These are phyloP conservation scores for Sinhomidia bicolor DNA, from an alignment of 2,888 invertebrate genomes.

Conservation along the genomic window DNA sequence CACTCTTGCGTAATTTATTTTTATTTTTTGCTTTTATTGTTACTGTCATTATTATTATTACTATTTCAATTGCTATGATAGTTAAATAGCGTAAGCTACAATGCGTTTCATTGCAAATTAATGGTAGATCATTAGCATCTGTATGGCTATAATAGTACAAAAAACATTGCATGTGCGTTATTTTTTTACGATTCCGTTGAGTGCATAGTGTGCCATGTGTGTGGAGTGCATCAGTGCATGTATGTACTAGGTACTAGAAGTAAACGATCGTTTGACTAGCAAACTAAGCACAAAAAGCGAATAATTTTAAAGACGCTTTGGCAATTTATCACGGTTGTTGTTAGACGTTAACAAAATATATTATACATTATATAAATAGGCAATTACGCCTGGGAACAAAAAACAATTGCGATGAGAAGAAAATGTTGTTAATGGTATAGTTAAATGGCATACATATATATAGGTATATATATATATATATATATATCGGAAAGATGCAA, in stretches of 20 bases:
- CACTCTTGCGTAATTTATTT: not conserved
- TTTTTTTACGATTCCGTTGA: not conserved
- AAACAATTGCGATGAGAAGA: too few species aligned
- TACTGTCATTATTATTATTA: not conserved
- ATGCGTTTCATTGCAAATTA: not conserved
- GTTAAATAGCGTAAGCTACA: too few species aligned
- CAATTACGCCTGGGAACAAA: too few species aligned
- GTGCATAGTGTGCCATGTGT: not conserved
- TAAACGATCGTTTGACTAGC: not conserved
- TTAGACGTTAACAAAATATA: too few species aligned
- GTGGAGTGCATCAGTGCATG: conserved; percentile 7
- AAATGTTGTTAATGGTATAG: too few species aligned
- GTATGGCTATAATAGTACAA: not conserved
- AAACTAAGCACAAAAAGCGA: not conserved
- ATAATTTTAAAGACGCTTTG: not conserved
- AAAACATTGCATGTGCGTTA: conserved; percentile 3
- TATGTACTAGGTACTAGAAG: conserved; percentile 21
- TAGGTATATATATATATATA: too few species aligned
- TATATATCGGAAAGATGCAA: too few species aligned
- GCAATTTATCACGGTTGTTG: not conserved
- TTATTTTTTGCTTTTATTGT: not conserved
- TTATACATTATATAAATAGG: too few species aligned
- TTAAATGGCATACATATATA: too few species aligned
- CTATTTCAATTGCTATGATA: not conserved
- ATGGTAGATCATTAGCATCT: not conserved